These are phyloP conservation scores for Ametastegia equiseti DNA, from an alignment of 2,888 invertebrate species.

Conservation along the genomic window DNA sequence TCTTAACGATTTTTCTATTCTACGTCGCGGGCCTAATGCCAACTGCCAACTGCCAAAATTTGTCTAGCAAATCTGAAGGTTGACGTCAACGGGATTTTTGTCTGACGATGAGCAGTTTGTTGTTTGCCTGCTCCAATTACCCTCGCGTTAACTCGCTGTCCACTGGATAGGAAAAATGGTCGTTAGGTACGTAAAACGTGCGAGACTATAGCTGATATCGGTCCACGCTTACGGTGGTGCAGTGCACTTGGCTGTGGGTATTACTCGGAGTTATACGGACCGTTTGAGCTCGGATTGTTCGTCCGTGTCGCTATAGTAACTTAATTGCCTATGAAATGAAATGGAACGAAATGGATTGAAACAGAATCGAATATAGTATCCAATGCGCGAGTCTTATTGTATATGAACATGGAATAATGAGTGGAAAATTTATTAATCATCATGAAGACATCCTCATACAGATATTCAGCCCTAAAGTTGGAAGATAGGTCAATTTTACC, in stretches of 20 bases:
- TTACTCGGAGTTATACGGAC: neutral
- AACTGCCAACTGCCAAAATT: neutral
- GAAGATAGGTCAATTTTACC: too few species aligned
- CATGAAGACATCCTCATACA: too few species aligned
- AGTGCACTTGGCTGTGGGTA: neutral
- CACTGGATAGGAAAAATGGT: constrained; percentile 14
- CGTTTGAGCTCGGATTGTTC: neutral
- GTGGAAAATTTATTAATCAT: too few species aligned
- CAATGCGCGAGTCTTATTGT: too few species aligned
- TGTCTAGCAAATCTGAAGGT: neutral
- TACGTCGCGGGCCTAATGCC: neutral
- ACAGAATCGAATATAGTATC: neutral
- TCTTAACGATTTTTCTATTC: neutral
- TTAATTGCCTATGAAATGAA: neutral
- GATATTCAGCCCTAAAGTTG: too few species aligned
- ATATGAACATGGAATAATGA: too few species aligned
- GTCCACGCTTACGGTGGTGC: neutral
- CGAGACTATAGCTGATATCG: too few species aligned
- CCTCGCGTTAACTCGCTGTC: constrained; percentile 10
- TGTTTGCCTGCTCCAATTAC: constrained; percentile 22
- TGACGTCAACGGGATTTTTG: neutral
- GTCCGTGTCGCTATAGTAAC: neutral
- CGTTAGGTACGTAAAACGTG: neutral
- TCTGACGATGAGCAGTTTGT: neutral
- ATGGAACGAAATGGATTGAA: neutral